Evolutionary conservation across 2,113 vertebrate genomes (phyloP).

Genomic region (Etheostoma spectabile): DNA sequence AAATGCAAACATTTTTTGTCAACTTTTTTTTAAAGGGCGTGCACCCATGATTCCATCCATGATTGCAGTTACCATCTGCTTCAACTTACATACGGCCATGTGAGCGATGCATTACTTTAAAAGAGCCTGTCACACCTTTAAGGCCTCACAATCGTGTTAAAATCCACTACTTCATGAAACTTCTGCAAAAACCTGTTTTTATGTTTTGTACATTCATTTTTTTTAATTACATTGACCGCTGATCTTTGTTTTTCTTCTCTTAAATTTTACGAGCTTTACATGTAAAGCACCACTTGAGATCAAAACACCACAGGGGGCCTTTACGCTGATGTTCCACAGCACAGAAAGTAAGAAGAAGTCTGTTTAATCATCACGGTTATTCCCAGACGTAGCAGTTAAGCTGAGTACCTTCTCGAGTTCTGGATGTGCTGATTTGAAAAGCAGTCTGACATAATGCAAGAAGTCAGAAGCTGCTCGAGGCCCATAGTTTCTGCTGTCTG

Average conservation of each 20-base stretch:
- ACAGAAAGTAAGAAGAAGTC: slow-evolving; percentile 22
- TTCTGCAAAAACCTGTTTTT: neutral
- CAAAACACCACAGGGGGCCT: slow-evolving; percentile 21
- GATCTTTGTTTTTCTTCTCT: neutral
- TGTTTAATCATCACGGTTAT: slow-evolving; percentile 24
- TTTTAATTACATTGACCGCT: neutral
- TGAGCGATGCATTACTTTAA: neutral
- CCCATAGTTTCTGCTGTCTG: slow-evolving; percentile 30
- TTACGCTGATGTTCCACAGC: slow-evolving; percentile 8
- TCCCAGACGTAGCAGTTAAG: slow-evolving; percentile 31
- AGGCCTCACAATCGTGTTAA: neutral
- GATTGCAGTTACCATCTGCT: no score
- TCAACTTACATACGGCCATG: neutral
- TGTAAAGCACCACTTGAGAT: slow-evolving; percentile 2
- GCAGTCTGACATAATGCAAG: slow-evolving; percentile 30
- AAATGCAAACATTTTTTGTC: no score
- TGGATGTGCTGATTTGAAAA: slow-evolving; percentile 29
- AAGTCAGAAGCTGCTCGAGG: slow-evolving; percentile 52
- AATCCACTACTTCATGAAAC: neutral
- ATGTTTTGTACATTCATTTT: neutral
- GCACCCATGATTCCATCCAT: no score
- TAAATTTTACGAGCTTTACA: slow-evolving; percentile 5
- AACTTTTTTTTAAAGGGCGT: no score
- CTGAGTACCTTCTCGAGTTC: slow-evolving; percentile 8
- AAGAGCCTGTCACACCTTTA: neutral